phyloP scores from a whole-genome alignment of 2,888 invertebrate genomes.

The Perithous albicinctus region DNA sequence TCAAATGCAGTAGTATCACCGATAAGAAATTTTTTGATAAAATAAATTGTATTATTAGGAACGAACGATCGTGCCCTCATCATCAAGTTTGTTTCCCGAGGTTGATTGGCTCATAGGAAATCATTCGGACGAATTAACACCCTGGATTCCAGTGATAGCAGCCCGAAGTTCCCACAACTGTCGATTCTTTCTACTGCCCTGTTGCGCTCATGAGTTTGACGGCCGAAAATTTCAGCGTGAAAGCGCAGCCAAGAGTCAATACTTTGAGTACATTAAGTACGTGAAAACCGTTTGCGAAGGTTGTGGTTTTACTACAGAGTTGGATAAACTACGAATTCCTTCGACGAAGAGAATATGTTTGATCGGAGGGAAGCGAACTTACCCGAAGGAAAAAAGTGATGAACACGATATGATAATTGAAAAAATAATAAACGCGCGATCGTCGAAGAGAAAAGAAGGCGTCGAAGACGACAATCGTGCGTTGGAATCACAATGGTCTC shows the following conservation, averaged over 20 bases:
- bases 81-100: conserved; percentile 89
- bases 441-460: conserved; percentile 49
- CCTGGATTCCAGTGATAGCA: conserved; percentile 98
- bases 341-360: conserved; percentile 97
- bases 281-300: conserved; percentile 87
- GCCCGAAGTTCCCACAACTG: conserved; percentile 90
- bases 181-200: conserved; percentile 96
- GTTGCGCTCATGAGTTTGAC: conserved; percentile 97
- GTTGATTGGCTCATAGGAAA: conserved; percentile 98
- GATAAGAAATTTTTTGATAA: no score
- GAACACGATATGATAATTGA: conserved; percentile 85
- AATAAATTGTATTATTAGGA: conserved; percentile 85
- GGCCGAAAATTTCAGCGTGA: conserved; percentile 92
- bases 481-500: conserved; percentile 82
- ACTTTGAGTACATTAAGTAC: conserved; percentile 90
- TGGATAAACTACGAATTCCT: conserved; percentile 97
- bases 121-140: conserved; percentile 99
- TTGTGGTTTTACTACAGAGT: conserved; percentile 91
- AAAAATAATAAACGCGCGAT: conserved; percentile 83
- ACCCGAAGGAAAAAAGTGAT: conserved; percentile 82
- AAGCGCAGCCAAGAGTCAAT: conserved; percentile 90
- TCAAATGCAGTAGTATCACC: no score
- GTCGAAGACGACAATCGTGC: conserved; percentile 55
- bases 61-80: conserved; percentile 89
- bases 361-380: conserved; percentile 87